phyloP scores from a whole-genome alignment of 2,888 invertebrate genomes.

The Axea sp. region DNA sequence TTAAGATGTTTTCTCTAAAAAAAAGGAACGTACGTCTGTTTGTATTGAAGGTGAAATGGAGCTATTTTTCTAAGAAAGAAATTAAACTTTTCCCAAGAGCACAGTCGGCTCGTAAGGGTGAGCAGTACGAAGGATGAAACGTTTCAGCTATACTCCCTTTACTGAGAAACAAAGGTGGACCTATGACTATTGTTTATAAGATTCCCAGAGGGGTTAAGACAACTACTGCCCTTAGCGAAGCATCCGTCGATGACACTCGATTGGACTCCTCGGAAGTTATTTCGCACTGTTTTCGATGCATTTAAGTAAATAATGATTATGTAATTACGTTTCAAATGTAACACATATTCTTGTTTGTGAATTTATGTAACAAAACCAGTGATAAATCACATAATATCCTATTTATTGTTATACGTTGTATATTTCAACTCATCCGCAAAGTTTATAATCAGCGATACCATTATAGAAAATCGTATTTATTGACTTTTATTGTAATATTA shows the following conservation, averaged over 20 bases:
- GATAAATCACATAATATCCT: no score
- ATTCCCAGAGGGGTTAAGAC: slow-evolving; percentile 65
- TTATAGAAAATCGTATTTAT: no score
- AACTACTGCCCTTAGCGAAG: slow-evolving; percentile 70
- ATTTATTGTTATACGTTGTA: no score
- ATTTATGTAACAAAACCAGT: no score
- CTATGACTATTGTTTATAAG: slow-evolving; percentile 75
- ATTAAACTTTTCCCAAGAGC: slow-evolving; percentile 75
- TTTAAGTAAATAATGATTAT: no score
- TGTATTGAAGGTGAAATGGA: slow-evolving; percentile 63
- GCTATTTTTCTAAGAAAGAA: slow-evolving; percentile 75
- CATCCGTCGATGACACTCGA: slow-evolving; percentile 72
- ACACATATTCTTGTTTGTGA: no score
- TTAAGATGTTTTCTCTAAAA: slow-evolving; percentile 31
- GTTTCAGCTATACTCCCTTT: slow-evolving; percentile 59
- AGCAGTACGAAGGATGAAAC: slow-evolving; percentile 63
- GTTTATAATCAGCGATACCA: no score
- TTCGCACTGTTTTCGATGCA: slow-evolving; percentile 34
- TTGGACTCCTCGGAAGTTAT: slow-evolving; percentile 66
- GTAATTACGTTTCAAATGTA: no score
- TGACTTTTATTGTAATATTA: no score
- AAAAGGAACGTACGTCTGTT: slow-evolving; percentile 52
- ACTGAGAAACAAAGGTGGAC: slow-evolving; percentile 62
- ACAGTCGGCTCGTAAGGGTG: slow-evolving; percentile 68
- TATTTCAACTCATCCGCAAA: no score